A percentile compares a stretch with the other conserved stretches of the same genome.
Evolutionary conservation across 2,888 invertebrate species (phyloP).

Genomic region (Hymenopus coronatus): DNA sequence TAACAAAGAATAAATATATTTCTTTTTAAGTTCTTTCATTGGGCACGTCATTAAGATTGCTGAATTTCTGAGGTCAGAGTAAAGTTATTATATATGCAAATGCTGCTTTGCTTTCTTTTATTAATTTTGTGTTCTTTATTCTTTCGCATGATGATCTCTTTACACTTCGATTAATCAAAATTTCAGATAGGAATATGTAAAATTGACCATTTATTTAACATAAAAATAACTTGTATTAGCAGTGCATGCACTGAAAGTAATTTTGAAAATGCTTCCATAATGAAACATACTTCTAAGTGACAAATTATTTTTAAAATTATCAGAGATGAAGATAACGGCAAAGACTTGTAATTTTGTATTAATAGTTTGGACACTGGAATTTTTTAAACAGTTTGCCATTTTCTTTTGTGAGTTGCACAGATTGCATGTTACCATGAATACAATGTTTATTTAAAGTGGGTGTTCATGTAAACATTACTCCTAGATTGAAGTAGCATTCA

Average conservation of each 20-base stretch:
- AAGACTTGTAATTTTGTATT: background rate
- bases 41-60: background rate
- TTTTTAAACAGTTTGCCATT: background rate
- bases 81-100: background rate
- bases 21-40: background rate
- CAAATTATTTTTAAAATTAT: background rate
- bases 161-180: background rate
- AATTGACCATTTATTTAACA: background rate
- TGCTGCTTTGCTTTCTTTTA: background rate
- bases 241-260: background rate
- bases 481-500: background rate
- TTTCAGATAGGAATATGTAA: background rate
- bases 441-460: constrained; percentile 4
- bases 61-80: background rate
- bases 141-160: background rate
- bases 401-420: background rate
- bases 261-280: too few relatives aligned
- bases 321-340: background rate
- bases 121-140: background rate
- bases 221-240: background rate
- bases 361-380: background rate
- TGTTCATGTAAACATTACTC: background rate
- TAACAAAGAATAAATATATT: background rate
- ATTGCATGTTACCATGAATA: background rate
- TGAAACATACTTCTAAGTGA: background rate